Base-by-base conservation (phyloP, 30 jellyfish, hydroid and myxozoan genomes). In the Chironex yamaguchii region DNA sequence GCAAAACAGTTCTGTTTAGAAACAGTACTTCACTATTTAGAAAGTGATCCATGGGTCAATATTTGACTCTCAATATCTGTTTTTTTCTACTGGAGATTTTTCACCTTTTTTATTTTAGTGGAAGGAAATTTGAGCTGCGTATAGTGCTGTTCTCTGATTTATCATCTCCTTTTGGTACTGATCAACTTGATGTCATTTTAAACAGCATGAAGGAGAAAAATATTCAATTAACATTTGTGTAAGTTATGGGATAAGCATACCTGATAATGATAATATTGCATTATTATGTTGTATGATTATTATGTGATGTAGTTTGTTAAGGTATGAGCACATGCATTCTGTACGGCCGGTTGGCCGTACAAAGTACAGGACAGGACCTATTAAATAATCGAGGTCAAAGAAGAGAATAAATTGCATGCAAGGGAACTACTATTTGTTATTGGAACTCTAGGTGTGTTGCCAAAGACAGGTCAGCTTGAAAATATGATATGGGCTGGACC, bases 141-240 rank as follows among this genome's bases (percentile, higher is more conserved):
- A 69, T 94, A 28, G 89, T 94, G 4, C 82, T 94, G 65, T 94
- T 94, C 87, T 79, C 97, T 3, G 70, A 88, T 34, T 83, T 94
- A 22, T 48, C 82, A 27, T 83, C 94, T n/a, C 90, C 52, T 33
- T 94, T 88, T 69, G 79, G 68, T 29, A 36, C 78, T 1, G 96
- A 89, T 70, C 79, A 94, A 13, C 67, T 94, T 2, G 95, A 89
- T 3, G 58, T 49, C 24, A 89, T 94, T 23, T 50, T 82, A 0
- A 50, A 75, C 21, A 84, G 90, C 48, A 88, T 94, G 89, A 89
- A 89, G 35, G 92, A 70, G 24, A 26, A 42, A 35, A 80, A 84
- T 23, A 76, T 94, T 0, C 96, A 89, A 33, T 49, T 94, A 34
- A 94, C 93, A 2, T 94, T 94, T 67, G 82, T 94, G 99, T 94